Base-by-base conservation (phyloP, 2,797 vertebrate species). In the Bovichtus diacanthus region DNA sequence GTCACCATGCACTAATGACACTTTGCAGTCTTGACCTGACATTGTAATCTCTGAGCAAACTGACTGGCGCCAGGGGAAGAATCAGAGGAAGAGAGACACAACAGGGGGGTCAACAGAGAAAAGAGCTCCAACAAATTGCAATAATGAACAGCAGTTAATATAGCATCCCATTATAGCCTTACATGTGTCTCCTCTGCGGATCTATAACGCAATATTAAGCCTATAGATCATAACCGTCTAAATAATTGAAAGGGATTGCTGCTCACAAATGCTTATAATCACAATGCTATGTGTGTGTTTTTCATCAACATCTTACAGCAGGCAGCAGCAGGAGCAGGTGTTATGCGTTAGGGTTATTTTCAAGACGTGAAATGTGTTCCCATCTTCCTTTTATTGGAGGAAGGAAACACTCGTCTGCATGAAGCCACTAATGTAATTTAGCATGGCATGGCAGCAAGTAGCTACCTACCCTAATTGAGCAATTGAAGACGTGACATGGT, bases 401-500 rank as follows among this genome's bases (percentile, higher is more conserved):
- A 84, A 83, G 72, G 54, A 89, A 86, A 80, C 88, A 77, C 87
- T 85, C 77, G 71, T 88, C 82, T 78, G 80, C 88, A 70, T 68
- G 76, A 80, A 91, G 65, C 78, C 83, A 80, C 91, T 94, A 92
- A 92, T 94, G 85, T 76, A 89, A 93, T 93, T 92, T 89, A 86
- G 80, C 83, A 72, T 87, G 78, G 76, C 86, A 72, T 60, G 85
- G 78, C 85, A 82, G 81, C 88, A 87, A 91, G 90, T 80, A 91
- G 85, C 86, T 88, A 65, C 83, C 84, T 74, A 58, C 62, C 79
- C 64, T 92, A 93, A 94, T 93, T 93, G 88, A 90, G 70, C 88
- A 93, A 85, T 90, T 93, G 87, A 94, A 93, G 92, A 93, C 85
- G 92, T 93, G 93, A 92, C 93, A 88, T 93, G 93, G 91, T 93